phyloP scores from a whole-genome alignment of 2,888 invertebrate species.

The Cyrtodaria siliqua region DNA sequence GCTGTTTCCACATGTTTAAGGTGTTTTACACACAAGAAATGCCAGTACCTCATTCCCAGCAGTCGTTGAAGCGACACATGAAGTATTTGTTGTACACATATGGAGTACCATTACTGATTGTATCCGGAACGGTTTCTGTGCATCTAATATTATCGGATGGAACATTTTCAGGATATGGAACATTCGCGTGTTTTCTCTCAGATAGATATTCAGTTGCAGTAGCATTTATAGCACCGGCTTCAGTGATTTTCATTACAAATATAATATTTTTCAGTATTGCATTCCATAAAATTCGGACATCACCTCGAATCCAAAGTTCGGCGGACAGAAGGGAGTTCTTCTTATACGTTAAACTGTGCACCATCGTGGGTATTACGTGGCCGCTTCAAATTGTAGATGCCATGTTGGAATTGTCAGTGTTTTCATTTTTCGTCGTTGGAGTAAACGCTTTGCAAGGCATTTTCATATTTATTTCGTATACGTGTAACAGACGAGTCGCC shows the following conservation, averaged over 20 bases:
- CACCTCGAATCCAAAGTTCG: constrained; percentile 28
- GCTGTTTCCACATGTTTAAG: constrained; percentile 66
- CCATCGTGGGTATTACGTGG: constrained; percentile 76
- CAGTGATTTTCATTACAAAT: constrained; percentile 61
- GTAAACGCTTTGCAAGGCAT: constrained; percentile 73
- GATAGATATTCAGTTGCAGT: constrained; percentile 35
- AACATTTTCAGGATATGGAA: constrained; percentile 55
- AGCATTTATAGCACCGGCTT: constrained; percentile 67
- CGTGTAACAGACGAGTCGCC: constrained; percentile 63
- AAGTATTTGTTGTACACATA: constrained; percentile 39
- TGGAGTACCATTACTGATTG: constrained; percentile 31
- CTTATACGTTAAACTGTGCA: constrained; percentile 70
- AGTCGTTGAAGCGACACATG: too few species aligned
- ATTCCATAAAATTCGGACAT: constrained; percentile 53
- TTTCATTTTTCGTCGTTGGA: constrained; percentile 66
- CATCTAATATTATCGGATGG: constrained; percentile 30
- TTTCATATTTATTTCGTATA: constrained; percentile 70
- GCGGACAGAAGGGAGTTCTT: constrained; percentile 59
- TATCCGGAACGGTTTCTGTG: constrained; percentile 23
- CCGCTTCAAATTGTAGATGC: constrained; percentile 70
- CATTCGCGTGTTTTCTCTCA: constrained; percentile 47
- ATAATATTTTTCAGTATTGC: constrained; percentile 63
- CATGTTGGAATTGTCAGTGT: constrained; percentile 56
- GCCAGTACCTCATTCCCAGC: neutral
- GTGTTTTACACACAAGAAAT: constrained; percentile 47